These are phyloP conservation scores for Drosophila niveifrons DNA, from an alignment of 2,888 invertebrate species.

Conservation along the genomic window DNA sequence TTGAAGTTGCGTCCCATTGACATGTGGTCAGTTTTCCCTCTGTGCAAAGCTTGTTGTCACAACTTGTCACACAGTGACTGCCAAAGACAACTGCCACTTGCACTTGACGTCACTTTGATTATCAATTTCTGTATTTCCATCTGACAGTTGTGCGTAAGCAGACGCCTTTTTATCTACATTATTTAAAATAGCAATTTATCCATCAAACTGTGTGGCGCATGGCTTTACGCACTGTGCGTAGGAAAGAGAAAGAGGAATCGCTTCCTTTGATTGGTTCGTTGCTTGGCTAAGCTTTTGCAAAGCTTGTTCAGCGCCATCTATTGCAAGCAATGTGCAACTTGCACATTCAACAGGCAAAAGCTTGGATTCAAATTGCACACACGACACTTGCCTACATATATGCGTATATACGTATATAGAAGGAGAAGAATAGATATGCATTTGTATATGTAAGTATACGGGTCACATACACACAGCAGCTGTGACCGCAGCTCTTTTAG, in stretches of 20 bases:
- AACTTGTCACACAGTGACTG: slow-evolving; percentile 44
- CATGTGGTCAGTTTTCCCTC: slow-evolving; percentile 73
- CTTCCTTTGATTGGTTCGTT: slow-evolving; percentile 19
- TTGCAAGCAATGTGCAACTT: fast-evolving
- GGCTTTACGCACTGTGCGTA: slow-evolving; percentile 48
- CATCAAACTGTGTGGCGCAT: slow-evolving; percentile 63
- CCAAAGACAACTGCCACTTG: slow-evolving; percentile 20
- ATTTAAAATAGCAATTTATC: slow-evolving; percentile 56
- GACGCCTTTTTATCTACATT: slow-evolving; percentile 27
- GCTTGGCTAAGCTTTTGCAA: slow-evolving; percentile 10
- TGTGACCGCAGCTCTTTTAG: slow-evolving; percentile 1
- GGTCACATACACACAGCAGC: not conserved
- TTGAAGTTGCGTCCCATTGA: slow-evolving; percentile 73
- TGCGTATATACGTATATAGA: not conserved
- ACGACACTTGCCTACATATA: not conserved
- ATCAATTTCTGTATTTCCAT: slow-evolving; percentile 39
- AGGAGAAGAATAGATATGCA: not conserved
- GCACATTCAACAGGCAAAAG: slow-evolving; percentile 32
- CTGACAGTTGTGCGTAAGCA: slow-evolving; percentile 45
- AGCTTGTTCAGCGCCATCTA: slow-evolving; percentile 36
- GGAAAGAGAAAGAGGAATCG: not conserved
- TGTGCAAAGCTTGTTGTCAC: slow-evolving; percentile 58
- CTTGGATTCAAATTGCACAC: not conserved
- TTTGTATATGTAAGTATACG: not conserved
- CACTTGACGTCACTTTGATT: slow-evolving; percentile 33